A percentile compares a stretch with the other conserved stretches of the same genome.
phyloP scores from a whole-genome alignment of 2,113 vertebrate genomes.

The Abramis brama region DNA sequence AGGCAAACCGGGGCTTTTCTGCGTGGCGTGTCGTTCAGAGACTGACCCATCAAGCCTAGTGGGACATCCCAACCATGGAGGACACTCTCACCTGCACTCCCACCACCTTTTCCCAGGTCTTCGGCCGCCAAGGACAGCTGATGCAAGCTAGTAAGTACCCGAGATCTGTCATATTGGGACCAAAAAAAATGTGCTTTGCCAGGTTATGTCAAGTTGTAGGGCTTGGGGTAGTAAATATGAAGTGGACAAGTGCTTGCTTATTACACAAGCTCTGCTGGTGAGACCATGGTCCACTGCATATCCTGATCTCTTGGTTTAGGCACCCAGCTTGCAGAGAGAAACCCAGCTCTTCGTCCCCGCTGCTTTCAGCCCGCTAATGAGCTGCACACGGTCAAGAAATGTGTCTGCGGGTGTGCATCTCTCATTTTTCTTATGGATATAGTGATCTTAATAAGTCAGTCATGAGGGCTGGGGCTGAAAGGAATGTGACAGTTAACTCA shows the following conservation, averaged over 20 bases:
- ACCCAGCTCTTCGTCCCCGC: not conserved
- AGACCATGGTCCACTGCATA: constrained; percentile 22
- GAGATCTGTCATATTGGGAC: not conserved
- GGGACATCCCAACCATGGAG: constrained; percentile 69
- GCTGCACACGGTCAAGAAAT: constrained; percentile 24
- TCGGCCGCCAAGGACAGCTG: constrained; percentile 80
- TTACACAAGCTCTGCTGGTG: constrained; percentile 15
- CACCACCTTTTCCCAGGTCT: constrained; percentile 80
- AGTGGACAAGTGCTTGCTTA: not conserved
- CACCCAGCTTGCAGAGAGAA: constrained; percentile 7
- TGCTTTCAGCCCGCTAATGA: constrained; percentile 8
- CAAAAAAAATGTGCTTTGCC: not conserved
- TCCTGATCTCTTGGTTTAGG: constrained; percentile 35
- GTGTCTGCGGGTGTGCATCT: not conserved
- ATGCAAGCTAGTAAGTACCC: constrained; percentile 81
- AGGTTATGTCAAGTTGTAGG: not conserved
- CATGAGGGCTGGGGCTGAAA: not conserved
- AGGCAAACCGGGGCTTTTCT: not conserved
- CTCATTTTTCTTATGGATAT: constrained; percentile 19
- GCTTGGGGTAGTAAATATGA: not conserved
- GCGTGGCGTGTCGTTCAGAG: constrained; percentile 2
- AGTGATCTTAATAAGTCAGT: constrained; percentile 38
- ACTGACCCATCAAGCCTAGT: constrained; percentile 40
- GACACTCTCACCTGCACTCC: constrained; percentile 78
- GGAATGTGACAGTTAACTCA: constrained; percentile 10